Base-by-base conservation (phyloP, 1,140 invertebrate species). In the Neotoxoptera formosana region DNA sequence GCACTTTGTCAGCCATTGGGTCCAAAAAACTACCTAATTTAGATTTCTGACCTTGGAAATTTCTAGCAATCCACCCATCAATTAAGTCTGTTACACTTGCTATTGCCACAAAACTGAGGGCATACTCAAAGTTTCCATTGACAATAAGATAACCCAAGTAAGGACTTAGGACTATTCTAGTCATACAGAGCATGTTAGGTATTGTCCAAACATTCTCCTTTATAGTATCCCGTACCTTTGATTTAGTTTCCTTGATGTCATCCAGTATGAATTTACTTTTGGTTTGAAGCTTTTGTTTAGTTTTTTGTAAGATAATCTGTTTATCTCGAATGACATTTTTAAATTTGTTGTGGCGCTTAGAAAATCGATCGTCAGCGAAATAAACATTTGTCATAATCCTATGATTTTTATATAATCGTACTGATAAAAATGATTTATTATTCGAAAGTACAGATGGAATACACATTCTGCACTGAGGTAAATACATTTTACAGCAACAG, bases 51-150 rank as follows among this genome's bases (percentile, higher is more conserved):
- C 97, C 97, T 90, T 97, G 96, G 96, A 98, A 99, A 91, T 97
- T 98, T 91, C 99, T 96, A 23, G 99, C 99, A 95, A 99, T 99
- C 96, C 97, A 99, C 47, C 99, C 99, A 96, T 99, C 99, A 84
- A 98, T 95, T 98, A 98, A 95, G 96, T 99, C 98, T 86, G 98
- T 98, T 2, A 98, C 94, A 93, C 98, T 98, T 94, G 98, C 98
- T 94, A 97, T 95, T 25, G 96, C 96, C 94, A 98, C 96, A 84
- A 98, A 94, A 60, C 96, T 96, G 90, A 98, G 96, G 14, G 98
- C 98, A 87, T 96, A 95, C 36, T 96, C 95, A 95, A 97, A 99
- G 94, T 98, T 96, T 81, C 97, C 96, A 94, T 98, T 96, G 3
- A 98, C 95, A 94, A 97, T 96, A 48, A 98, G 96, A 95, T 98